A percentile compares a stretch with the other conserved stretches of the same genome.
Conservation (phyloP, 2,797 vertebrate genomes). For the Syncerus caffer region DNA sequence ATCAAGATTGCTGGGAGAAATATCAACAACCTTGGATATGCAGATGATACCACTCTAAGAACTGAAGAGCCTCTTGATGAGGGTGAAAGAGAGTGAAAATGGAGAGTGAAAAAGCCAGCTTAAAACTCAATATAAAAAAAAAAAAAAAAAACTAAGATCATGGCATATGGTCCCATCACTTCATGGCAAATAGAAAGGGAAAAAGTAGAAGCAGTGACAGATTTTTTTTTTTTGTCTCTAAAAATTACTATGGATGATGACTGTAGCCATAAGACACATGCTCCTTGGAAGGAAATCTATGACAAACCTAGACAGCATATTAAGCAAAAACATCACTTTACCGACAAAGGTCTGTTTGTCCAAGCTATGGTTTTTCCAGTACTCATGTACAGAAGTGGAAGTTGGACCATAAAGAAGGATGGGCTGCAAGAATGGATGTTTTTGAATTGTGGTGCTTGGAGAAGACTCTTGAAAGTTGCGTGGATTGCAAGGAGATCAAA, state of each 20-base stretch:
- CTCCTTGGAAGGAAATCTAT: neutral
- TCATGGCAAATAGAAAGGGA: neutral
- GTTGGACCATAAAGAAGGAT: neutral
- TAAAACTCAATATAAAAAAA: neutral
- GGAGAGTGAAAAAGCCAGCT: neutral
- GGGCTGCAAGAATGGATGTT: neutral
- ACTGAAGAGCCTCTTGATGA: neutral
- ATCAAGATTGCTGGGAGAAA: neutral
- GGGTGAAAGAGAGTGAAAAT: neutral
- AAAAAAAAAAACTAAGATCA: neutral
- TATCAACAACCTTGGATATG: neutral
- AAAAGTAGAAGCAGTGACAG: neutral
- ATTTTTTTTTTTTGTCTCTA: neutral
- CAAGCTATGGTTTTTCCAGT: neutral
- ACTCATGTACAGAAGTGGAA: neutral
- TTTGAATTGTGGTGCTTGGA: neutral
- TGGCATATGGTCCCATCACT: neutral
- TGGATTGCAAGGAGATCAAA: neutral
- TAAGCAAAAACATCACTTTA: neutral
- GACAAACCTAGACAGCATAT: neutral
- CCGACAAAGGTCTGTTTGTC: neutral
- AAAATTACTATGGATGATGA: neutral
- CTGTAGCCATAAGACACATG: neutral
- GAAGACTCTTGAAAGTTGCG: neutral
- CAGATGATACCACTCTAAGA: neutral